Base-by-base conservation (phyloP, 2,113 vertebrate genomes). In the Sphyrna mokarran region DNA sequence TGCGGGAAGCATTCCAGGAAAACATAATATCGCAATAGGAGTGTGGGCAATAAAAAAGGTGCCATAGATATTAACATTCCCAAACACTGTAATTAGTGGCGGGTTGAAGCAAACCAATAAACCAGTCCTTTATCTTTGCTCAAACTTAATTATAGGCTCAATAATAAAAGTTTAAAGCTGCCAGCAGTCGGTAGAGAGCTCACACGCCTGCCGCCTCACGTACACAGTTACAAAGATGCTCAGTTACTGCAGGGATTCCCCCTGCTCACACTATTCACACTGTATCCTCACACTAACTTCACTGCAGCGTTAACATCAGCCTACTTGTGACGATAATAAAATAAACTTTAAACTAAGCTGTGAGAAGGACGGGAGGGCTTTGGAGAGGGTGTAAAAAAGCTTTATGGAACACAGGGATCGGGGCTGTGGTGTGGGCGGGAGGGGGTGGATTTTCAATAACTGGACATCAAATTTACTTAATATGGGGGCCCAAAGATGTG, bases 31-130 rank as follows among this genome's bases (percentile, higher is more conserved):
- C 18, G 20, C 33, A 22, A 66, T 61, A 66, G 13, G 58, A 54
- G 58, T 9, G 89, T 66, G 58, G 89, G 89, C 16, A 93, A 93
- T 20, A 37, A 7, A n/a, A 66, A 40, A 33, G 23, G 23, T 76
- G 33, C 63, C 89, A 66, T 58, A 37, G 89, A n/a, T 18, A 93
- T 93, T n/a, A 93, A 66, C 89, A 93, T 66, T 93, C 89, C 61
- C 7, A 33, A 63, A 37, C n/a, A 10, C 89, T 66, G 14, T 91
- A 9, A 33, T 89, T 48, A 89, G 10, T 16, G 29, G 33, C 7
- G 6, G 2, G 18, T 18, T 22, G 89, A n/a, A 66, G 18, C 61
- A 66, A 61, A 93, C 61, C 33, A 93, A 33, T 18, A 2, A 33
- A 90, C 54, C 58, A 90, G 26, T 61, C 29, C 58, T 63, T n/a